A percentile compares a stretch with the other conserved stretches of the same genome.
Conservation (phyloP, 2,888 invertebrate species). For the Folsomia candida region DNA sequence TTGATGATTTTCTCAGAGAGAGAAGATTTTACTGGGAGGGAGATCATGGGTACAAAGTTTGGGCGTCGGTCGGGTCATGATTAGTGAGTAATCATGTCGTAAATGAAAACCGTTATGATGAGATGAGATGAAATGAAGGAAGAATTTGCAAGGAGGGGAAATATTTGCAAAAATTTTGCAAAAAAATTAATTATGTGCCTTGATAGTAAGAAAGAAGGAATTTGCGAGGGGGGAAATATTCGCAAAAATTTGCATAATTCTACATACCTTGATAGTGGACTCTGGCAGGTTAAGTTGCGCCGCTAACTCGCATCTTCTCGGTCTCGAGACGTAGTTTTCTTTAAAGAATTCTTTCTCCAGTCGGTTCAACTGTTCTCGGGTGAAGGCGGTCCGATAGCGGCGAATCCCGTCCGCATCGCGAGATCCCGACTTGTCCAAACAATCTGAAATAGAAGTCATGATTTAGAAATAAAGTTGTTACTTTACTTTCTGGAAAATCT, state of each 20-base stretch:
- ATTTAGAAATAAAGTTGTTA: background rate
- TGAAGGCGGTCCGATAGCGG: conserved; percentile 95
- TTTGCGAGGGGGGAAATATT: background rate
- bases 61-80: background rate
- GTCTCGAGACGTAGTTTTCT: conserved; percentile 96
- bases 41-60: background rate
- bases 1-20: too few relatives aligned
- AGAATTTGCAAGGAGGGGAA: too few relatives aligned
- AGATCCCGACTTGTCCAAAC: conserved; percentile 40
- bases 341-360: conserved; percentile 94
- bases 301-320: conserved; percentile 90
- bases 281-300: conserved; percentile 89
- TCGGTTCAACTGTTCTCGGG: conserved; percentile 84
- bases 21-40: background rate
- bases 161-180: background rate
- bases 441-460: conserved; percentile 35
- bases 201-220: background rate
- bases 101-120: too few relatives aligned
- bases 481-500: background rate
- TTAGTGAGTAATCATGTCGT: background rate
- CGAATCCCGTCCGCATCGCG: conserved; percentile 60
- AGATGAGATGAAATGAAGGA: too few relatives aligned
- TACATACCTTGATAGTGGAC: conserved; percentile 92
- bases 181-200: too few relatives aligned
- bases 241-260: too few relatives aligned